Evolutionary conservation across 1,140 invertebrate species (phyloP), one percentile per base, ranked within the genome.

Genomic region (Drosophila seguyi): DNA sequence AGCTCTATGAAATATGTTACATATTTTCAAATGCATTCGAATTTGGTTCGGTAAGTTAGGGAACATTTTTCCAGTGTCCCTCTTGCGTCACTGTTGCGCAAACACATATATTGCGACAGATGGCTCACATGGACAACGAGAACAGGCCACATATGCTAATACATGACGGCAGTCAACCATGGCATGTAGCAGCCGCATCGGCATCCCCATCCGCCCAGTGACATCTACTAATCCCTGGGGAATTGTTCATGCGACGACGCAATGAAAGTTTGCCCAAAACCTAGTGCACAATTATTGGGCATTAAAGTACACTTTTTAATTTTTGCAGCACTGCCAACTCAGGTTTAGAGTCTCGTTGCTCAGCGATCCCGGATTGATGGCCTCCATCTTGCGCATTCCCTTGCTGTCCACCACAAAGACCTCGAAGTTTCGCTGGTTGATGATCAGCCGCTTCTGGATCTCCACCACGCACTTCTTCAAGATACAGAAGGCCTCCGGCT

Each of bases 361-460:
- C 4, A 77, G 42, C 2, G 75, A 77, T 22, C 36, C 59, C 1
- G 93, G 92, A 53, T 94, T 95, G 50, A 97, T 96, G 45, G 94
- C 88, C 22, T 95, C 94, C 81, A 97, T 80, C 76, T 96, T 94
- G 66, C 94, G 95, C 75, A 98, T 95, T 34, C 98, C 98, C 93
- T 98, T 95, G 81, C 96, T 96, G 81, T 96, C 96, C 59, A 99
- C 95, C 55, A 98, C 94, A 80, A 96, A 95, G 4, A 99, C 96
- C 93, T 97, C 96, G 92, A 99, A 99, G 81, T 97, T 97, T 0
- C 97, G 96, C 50, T 99, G 93, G 94, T 98, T 99, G 36, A 99
- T 95, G 86, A 99, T 96, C 66, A 99, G 94, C 74, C 99, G 95
- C 86, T 97, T 97, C 68, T 97, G 97, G 79, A 99, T 96, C 94